These are phyloP conservation scores for Lampropteryx suffumata DNA, from an alignment of 2,888 invertebrate genomes.

Conservation along the genomic window DNA sequence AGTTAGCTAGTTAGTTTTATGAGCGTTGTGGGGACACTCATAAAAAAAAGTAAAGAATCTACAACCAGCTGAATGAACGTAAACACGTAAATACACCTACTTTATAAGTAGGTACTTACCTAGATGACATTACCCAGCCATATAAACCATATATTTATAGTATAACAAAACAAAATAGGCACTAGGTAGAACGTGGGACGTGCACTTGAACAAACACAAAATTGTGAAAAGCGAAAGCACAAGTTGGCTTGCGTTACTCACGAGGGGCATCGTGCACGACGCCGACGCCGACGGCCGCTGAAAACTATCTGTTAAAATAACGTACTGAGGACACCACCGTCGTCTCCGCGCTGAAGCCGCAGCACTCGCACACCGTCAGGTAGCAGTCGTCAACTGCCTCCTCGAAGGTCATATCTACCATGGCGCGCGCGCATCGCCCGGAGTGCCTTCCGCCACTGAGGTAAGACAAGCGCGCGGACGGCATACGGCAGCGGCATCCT, in stretches of 20 bases:
- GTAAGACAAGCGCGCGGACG: conserved; percentile 17
- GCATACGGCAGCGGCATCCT: not conserved
- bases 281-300: conserved; percentile 50
- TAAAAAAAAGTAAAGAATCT: too few relatives aligned
- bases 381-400: conserved; percentile 75
- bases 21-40: too few relatives aligned
- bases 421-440: conserved; percentile 79
- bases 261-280: conserved; percentile 70
- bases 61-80: too few relatives aligned
- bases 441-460: conserved; percentile 62
- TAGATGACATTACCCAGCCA: too few relatives aligned
- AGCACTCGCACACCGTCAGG: conserved; percentile 80
- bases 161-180: not conserved
- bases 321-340: conserved; percentile 77
- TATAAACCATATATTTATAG: too few relatives aligned
- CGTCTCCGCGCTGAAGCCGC: conserved; percentile 80
- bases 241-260: conserved; percentile 68
- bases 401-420: conserved; percentile 76
- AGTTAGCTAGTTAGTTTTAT: too few relatives aligned
- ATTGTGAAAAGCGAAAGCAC: conserved; percentile 46
- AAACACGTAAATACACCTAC: too few relatives aligned
- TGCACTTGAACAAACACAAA: conserved; percentile 38
- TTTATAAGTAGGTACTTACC: too few relatives aligned
- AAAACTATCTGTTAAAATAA: conserved; percentile 76
- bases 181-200: not conserved